Conservation (phyloP, 2,888 invertebrate genomes). For the Nasonia oneida region DNA sequence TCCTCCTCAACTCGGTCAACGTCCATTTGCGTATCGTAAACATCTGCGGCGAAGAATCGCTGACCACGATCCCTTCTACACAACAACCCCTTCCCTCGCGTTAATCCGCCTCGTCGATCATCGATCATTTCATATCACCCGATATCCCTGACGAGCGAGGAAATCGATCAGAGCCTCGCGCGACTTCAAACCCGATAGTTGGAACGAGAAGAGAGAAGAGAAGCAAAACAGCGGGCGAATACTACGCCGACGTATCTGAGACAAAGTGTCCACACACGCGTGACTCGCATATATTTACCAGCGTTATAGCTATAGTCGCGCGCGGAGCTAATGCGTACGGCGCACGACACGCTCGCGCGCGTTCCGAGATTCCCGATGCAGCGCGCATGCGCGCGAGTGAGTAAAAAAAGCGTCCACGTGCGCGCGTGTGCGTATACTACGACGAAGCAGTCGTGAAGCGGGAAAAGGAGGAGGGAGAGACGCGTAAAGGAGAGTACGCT, state of each 20-base stretch:
- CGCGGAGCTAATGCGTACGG: slow-evolving; percentile 25
- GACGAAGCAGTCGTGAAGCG: slow-evolving; percentile 42
- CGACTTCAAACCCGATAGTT: slow-evolving; percentile 1
- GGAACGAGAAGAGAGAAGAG: background rate
- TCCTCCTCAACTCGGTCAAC: background rate
- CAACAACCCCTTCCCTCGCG: background rate
- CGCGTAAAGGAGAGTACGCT: slow-evolving; percentile 27
- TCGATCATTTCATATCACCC: slow-evolving; percentile 24
- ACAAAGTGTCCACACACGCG: slow-evolving; percentile 68
- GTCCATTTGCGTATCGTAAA: background rate
- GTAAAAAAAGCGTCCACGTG: slow-evolving; percentile 42
- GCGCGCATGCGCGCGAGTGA: slow-evolving; percentile 7
- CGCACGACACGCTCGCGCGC: slow-evolving; percentile 5
- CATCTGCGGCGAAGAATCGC: slow-evolving; percentile 7
- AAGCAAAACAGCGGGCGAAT: slow-evolving; percentile 68
- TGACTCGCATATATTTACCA: slow-evolving; percentile 76
- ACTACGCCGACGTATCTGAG: slow-evolving; percentile 71
- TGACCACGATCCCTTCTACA: slow-evolving; percentile 3
- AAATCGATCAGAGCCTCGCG: slow-evolving; percentile 17
- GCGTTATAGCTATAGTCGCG: slow-evolving; percentile 61
- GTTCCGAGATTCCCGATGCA: background rate
- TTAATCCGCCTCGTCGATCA: slow-evolving; percentile 1
- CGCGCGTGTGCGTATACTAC: background rate
- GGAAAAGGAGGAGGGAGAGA: slow-evolving; percentile 55
- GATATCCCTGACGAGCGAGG: slow-evolving; percentile 7